These are phyloP conservation scores for Pteronotus mesoamericanus DNA, from an alignment of 2,797 vertebrate genomes.

Conservation along the genomic window DNA sequence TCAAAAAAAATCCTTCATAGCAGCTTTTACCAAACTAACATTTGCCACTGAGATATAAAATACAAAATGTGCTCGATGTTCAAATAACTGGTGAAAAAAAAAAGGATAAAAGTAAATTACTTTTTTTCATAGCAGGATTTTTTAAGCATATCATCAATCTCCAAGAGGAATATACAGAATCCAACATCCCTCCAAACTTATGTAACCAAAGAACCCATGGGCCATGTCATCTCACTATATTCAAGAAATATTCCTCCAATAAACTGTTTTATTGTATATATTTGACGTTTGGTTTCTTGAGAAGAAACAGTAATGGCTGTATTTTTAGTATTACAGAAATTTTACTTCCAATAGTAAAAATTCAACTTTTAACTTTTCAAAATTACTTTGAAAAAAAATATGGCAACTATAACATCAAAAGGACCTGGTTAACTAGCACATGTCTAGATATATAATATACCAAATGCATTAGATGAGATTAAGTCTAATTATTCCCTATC, in stretches of 20 bases:
- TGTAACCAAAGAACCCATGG: neutral
- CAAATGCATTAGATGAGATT: neutral
- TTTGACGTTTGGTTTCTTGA: neutral
- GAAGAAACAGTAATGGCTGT: neutral
- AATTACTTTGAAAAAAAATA: neutral
- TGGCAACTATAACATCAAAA: neutral
- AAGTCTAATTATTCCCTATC: neutral
- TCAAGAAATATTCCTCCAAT: neutral
- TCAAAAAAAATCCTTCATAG: neutral
- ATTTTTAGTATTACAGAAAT: neutral
- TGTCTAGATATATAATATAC: neutral
- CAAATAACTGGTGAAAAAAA: neutral
- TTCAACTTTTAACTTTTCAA: neutral
- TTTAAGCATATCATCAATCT: neutral
- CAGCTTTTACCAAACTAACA: neutral
- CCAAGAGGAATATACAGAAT: neutral
- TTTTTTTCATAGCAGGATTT: neutral
- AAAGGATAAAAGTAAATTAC: neutral
- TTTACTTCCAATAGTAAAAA: neutral
- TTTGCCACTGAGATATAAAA: neutral
- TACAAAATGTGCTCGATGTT: neutral
- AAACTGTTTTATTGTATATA: neutral
- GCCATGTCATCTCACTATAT: neutral
- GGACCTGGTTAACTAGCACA: neutral
- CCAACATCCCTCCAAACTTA: neutral